These are phyloP conservation scores for Dissostichus mawsoni DNA, from an alignment of 2,113 vertebrate genomes.

Conservation along the genomic window DNA sequence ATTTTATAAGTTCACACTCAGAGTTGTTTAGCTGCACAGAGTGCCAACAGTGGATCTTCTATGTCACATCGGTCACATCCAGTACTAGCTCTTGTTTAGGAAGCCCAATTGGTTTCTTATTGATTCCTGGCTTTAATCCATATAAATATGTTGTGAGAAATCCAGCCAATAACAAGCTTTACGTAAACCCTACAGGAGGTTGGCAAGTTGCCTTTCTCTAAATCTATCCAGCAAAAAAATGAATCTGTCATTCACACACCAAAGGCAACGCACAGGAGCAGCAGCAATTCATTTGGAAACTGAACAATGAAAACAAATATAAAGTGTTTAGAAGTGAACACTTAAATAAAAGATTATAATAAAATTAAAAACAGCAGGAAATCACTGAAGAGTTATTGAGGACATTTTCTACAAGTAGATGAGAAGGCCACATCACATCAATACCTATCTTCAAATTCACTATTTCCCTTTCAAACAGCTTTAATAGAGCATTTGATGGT, in stretches of 20 bases:
- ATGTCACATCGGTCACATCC: no score
- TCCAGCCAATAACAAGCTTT: background rate
- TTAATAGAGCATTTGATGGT: background rate
- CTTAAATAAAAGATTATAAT: background rate
- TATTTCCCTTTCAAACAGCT: constrained; percentile 8
- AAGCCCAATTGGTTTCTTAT: background rate
- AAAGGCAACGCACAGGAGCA: background rate
- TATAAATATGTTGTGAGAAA: background rate
- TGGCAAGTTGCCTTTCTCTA: background rate
- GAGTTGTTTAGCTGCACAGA: background rate
- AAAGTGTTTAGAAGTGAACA: background rate
- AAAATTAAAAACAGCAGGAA: background rate
- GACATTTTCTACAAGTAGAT: background rate
- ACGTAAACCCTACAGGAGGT: background rate
- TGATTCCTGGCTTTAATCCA: background rate
- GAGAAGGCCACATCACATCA: constrained; percentile 6
- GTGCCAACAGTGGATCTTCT: background rate
- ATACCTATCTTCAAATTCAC: background rate
- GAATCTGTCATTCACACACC: background rate
- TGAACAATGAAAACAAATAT: background rate
- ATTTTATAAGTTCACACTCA: background rate
- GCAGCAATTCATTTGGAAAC: background rate
- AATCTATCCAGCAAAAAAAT: background rate
- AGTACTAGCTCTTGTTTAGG: background rate
- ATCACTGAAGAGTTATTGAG: background rate